Conservation (phyloP, 2,113 vertebrate species). For the Poeciliopsis retropinna region DNA sequence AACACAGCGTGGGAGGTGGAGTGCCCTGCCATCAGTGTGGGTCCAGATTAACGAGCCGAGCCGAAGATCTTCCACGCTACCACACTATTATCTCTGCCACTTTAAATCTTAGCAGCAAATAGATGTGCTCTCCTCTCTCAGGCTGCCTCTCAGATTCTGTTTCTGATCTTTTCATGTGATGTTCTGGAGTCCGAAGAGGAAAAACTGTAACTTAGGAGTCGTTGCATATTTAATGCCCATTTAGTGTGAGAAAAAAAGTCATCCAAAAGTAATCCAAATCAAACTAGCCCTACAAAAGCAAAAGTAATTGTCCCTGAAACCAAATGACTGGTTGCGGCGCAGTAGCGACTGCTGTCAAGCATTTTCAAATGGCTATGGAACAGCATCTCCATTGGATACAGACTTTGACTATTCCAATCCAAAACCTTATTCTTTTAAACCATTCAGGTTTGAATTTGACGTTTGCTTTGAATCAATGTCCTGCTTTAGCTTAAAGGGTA, state of each 20-base stretch:
- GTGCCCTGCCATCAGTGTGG: slow-evolving; percentile 40
- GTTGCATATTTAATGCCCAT: background rate
- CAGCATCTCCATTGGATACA: background rate
- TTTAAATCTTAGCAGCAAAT: slow-evolving; percentile 26
- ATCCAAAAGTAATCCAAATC: background rate
- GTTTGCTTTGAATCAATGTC: background rate
- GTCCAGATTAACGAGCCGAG: slow-evolving; percentile 60
- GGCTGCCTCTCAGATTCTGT: slow-evolving; percentile 4
- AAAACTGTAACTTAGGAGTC: slow-evolving; percentile 1
- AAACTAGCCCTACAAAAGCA: background rate
- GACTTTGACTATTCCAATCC: background rate
- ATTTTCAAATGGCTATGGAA: background rate
- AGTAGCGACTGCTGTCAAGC: background rate
- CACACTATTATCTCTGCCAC: slow-evolving; percentile 33
- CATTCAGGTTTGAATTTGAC: background rate
- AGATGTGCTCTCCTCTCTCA: slow-evolving; percentile 20
- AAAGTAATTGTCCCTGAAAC: background rate
- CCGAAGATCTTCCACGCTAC: slow-evolving; percentile 20
- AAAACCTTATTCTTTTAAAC: background rate
- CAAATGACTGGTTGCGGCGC: too few species aligned
- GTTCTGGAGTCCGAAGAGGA: slow-evolving; percentile 32
- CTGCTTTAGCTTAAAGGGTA: background rate
- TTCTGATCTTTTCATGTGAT: slow-evolving; percentile 17
- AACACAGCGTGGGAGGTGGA: slow-evolving; percentile 53
- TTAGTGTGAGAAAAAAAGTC: background rate